These are phyloP conservation scores for Lampris megalopsis DNA, from an alignment of 2,113 vertebrate genomes.

Conservation along the genomic window DNA sequence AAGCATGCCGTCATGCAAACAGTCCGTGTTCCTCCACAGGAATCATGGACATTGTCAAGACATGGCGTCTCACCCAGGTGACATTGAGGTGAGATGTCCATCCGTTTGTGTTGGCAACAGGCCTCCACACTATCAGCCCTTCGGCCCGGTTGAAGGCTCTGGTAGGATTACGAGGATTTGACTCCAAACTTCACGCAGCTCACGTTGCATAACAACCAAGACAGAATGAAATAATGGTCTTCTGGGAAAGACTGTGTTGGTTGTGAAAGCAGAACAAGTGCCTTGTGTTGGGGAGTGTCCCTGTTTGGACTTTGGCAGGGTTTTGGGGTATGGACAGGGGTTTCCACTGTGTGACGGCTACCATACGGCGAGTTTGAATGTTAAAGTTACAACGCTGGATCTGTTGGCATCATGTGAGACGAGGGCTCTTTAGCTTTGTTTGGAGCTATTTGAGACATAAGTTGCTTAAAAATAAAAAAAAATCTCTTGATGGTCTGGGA, in stretches of 20 bases:
- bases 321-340: conserved; percentile 10
- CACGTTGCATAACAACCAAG: conserved; percentile 58
- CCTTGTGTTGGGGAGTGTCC: conserved; percentile 57
- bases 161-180: conserved; percentile 70
- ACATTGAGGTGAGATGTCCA: conserved; percentile 57
- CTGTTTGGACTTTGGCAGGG: conserved; percentile 34
- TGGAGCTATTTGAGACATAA: too few species aligned
- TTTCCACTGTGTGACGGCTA: conserved; percentile 21
- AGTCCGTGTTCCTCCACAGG: not conserved
- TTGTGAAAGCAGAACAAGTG: conserved; percentile 54
- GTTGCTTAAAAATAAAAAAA: too few species aligned
- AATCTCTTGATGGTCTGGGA: too few species aligned
- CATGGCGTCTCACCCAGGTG: conserved; percentile 19
- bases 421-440: not conserved
- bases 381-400: not conserved
- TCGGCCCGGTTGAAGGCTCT: conserved; percentile 50
- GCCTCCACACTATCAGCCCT: conserved; percentile 44
- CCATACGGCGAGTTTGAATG: conserved; percentile 9
- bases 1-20: not conserved
- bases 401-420: not conserved
- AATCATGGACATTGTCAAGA: not conserved
- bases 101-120: conserved; percentile 70
- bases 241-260: conserved; percentile 28
- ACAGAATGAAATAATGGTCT: conserved; percentile 40
- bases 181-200: conserved; percentile 63